Conservation (phyloP, 2,888 invertebrate species). For the Spodoptera littoralis region DNA sequence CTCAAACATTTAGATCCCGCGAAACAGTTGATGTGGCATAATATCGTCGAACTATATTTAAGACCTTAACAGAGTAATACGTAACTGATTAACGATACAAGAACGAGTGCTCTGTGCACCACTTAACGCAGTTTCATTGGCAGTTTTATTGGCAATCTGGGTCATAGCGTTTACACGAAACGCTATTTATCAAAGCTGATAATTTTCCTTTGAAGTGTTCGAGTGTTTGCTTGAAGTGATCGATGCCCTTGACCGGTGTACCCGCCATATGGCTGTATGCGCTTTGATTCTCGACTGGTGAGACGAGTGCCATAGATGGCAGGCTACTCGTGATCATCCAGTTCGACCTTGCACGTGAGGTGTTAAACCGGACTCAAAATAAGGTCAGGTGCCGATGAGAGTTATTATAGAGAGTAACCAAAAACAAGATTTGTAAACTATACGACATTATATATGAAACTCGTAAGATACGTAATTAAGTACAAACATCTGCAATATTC, state of each 20-base stretch:
- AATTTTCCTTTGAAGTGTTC: slow-evolving; percentile 69
- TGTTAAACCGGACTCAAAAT: slow-evolving; percentile 64
- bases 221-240: slow-evolving; percentile 60
- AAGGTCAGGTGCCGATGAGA: slow-evolving; percentile 54
- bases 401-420: slow-evolving; percentile 38
- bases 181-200: slow-evolving; percentile 61
- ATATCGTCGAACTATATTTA: slow-evolving; percentile 23
- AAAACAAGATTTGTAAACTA: slow-evolving; percentile 20
- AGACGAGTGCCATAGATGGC: slow-evolving; percentile 72
- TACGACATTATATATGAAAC: background rate
- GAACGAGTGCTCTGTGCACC: slow-evolving; percentile 31
- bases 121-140: slow-evolving; percentile 58
- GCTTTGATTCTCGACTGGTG: slow-evolving; percentile 68
- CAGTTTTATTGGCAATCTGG: slow-evolving; percentile 63
- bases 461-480: background rate
- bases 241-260: slow-evolving; percentile 75
- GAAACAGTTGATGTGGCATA: slow-evolving; percentile 9
- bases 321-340: slow-evolving; percentile 67
- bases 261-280: slow-evolving; percentile 72
- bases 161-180: slow-evolving; percentile 62
- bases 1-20: slow-evolving; percentile 18
- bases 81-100: slow-evolving; percentile 45
- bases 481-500: slow-evolving; percentile 13
- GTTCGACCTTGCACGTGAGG: slow-evolving; percentile 62
- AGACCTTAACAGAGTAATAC: slow-evolving; percentile 28